Base-by-base conservation (phyloP, 2,888 invertebrate species). In the Rhingia campestris region DNA sequence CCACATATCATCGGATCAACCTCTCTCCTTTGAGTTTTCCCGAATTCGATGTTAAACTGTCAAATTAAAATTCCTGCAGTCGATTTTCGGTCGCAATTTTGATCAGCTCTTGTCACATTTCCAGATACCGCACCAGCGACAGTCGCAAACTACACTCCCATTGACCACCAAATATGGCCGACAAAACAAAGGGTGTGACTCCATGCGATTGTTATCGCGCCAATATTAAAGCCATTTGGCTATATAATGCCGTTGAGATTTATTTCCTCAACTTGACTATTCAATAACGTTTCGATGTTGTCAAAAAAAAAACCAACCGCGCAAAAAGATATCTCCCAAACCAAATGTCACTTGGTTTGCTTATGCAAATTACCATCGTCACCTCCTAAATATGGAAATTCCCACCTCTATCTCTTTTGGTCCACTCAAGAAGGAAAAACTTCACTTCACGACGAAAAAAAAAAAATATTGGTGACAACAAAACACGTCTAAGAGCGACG, bases 281-380 rank as follows among this genome's bases (percentile, higher is more conserved):
- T 70, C 12, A 75, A 74, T 80, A 49, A 80, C 67, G 35, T 67
- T 22, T 61, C 56, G n/a, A 49, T 30, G 56, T 43, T 56, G 30
- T 6, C 45, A 41, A 43, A 72, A 61, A 67, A 33, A 41, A 74
- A 35, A 49, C 33, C n/a, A 2, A 4, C n/a, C 12, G 22, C 22
- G 22, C 22, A 54, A 41, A 14, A 41, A 32, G 14, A 43, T 12
- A 33, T 51, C 49, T 33, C 61, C 35, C 14, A 37, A 70, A 32
- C 70, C 49, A 80, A 84, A 80, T 80, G 80, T 80, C 84, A 84
- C 63, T 61, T 64, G 64, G 53, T 53, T 73, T 82, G 67, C 61
- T 73, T 82, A 82, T 80, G 84, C 80, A 84, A 84, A 84, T 80
- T 70, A 64, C 37, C 80, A 74, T 69, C 70, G 73, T 75, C 81